Conservation (phyloP, 2,888 invertebrate genomes). For the Hedychridium roseum region DNA sequence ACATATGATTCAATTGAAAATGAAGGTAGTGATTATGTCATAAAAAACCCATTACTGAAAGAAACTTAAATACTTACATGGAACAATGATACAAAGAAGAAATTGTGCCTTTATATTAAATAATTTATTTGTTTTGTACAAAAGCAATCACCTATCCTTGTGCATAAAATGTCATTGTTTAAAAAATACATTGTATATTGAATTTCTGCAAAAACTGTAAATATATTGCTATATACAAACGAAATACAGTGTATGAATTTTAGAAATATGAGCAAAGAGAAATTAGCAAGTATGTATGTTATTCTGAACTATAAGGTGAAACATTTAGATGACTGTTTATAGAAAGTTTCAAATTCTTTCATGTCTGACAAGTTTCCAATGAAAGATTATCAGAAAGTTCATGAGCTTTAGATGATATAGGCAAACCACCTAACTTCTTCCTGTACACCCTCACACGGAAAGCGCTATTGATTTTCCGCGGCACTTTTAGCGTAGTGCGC, state of each 20-base stretch:
- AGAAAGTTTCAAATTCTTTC: neutral
- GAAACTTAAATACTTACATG: slow-evolving; percentile 16
- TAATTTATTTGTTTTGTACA: neutral
- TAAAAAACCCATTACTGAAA: slow-evolving; percentile 66
- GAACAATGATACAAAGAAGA: neutral
- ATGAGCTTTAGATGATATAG: neutral
- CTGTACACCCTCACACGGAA: slow-evolving; percentile 25
- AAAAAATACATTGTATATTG: neutral
- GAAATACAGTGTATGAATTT: neutral
- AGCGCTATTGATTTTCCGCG: slow-evolving; percentile 57
- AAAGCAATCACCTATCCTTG: neutral
- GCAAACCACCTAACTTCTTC: slow-evolving; percentile 12
- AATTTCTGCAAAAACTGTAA: neutral
- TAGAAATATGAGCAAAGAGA: neutral
- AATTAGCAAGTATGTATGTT: neutral
- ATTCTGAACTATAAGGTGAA: neutral
- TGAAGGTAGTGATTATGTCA: slow-evolving; percentile 77
- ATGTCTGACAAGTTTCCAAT: neutral
- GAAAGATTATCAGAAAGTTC: neutral
- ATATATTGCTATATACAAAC: neutral
- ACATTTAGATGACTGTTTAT: neutral
- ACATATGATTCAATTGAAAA: slow-evolving; percentile 80
- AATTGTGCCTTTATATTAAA: neutral
- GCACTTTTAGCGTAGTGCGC: slow-evolving; percentile 51
- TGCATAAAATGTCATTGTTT: slow-evolving; percentile 1